phyloP scores from a whole-genome alignment of 2,888 invertebrate genomes.

The Caenorhabditis afra region DNA sequence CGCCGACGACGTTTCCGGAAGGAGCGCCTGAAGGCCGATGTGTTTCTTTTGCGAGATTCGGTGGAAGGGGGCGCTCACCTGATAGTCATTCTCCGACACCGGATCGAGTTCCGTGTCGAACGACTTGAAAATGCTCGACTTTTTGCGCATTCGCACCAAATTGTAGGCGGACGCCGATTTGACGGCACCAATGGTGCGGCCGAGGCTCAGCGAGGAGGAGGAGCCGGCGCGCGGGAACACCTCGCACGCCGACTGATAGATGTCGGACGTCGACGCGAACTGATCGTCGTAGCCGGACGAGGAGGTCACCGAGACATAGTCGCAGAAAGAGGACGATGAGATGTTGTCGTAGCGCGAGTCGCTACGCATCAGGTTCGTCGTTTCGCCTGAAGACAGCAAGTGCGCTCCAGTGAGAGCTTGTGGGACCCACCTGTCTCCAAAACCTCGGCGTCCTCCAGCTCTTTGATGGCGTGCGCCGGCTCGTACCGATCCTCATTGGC shows the following conservation, averaged over 20 bases:
- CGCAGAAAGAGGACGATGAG: conserved; percentile 53
- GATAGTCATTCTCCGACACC: conserved; percentile 58
- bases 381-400: too few relatives aligned
- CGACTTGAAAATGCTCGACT: conserved; percentile 68
- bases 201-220: conserved; percentile 6
- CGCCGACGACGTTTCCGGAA: conserved; percentile 42
- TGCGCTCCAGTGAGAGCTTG: too few relatives aligned
- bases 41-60: not conserved
- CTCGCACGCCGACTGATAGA: conserved; percentile 66
- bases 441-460: conserved; percentile 18
- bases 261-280: conserved; percentile 62
- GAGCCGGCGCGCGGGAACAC: conserved; percentile 39
- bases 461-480: conserved; percentile 21
- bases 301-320: conserved; percentile 53
- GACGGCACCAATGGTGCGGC: conserved; percentile 49
- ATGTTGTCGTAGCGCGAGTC: conserved; percentile 72
- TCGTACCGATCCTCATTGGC: conserved; percentile 57
- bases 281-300: conserved; percentile 57
- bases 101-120: conserved; percentile 71
- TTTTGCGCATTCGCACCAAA: conserved; percentile 59
- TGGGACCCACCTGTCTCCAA: conserved; percentile 40
- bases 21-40: conserved; percentile 6
- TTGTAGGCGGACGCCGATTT: conserved; percentile 69
- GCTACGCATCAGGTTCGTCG: conserved; percentile 61
- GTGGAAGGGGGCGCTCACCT: conserved; percentile 3